Percentiles rank a stretch among this genome's conserved stretches.
phyloP scores from a whole-genome alignment of 2,113 vertebrate genomes.

The Macquaria australasica region DNA sequence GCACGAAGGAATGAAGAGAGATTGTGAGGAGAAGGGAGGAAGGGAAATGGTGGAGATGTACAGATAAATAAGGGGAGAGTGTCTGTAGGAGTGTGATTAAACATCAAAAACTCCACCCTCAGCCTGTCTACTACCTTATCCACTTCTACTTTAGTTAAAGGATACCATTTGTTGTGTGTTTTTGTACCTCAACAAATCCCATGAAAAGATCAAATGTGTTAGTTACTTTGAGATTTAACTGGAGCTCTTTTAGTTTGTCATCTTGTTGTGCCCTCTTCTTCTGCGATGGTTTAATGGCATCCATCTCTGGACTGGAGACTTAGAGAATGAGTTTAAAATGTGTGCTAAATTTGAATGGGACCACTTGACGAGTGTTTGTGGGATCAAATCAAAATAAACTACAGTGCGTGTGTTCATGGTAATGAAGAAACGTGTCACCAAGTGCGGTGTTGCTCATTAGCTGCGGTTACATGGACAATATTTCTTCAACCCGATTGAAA shows the following conservation, averaged over 20 bases:
- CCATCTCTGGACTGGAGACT: too few relatives aligned
- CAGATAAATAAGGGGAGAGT: background rate
- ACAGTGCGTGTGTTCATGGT: too few relatives aligned
- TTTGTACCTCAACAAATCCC: background rate
- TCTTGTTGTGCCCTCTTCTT: too few relatives aligned
- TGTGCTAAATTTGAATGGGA: background rate
- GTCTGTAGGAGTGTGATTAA: background rate
- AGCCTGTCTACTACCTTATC: background rate
- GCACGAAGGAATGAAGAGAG: constrained; percentile 7
- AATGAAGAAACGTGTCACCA: too few relatives aligned
- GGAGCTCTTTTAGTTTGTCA: too few relatives aligned
- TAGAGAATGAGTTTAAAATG: too few relatives aligned
- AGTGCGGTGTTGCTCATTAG: too few relatives aligned
- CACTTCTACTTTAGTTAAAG: background rate
- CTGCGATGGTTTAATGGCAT: too few relatives aligned
- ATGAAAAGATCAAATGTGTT: background rate
- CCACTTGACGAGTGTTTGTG: background rate
- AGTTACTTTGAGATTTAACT: too few relatives aligned
- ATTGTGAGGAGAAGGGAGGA: background rate
- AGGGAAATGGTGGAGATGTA: too few relatives aligned
- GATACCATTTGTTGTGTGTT: background rate
- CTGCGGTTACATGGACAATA: too few relatives aligned
- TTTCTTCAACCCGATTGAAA: too few relatives aligned
- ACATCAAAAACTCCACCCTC: background rate
- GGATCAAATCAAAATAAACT: background rate